Conservation (phyloP, 2,797 vertebrate species). For the Novumbra hubbsi region DNA sequence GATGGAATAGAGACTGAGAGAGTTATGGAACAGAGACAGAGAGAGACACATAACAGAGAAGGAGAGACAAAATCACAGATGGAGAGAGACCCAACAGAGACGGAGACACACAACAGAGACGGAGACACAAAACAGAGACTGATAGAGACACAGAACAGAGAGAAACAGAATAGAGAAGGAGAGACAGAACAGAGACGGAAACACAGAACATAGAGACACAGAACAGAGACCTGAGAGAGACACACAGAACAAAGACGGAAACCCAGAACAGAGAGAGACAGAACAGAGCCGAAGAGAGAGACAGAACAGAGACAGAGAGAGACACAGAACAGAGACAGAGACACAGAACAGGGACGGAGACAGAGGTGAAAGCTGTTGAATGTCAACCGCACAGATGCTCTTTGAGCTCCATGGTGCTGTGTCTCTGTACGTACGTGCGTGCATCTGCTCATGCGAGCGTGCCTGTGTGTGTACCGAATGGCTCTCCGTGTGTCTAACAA, state of each 20-base stretch:
- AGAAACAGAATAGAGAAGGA: conserved; percentile 36
- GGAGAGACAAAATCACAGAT: conserved; percentile 31
- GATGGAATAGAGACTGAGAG: neutral
- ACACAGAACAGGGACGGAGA: conserved; percentile 18
- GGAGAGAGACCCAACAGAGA: conserved; percentile 33
- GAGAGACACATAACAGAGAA: conserved; percentile 51
- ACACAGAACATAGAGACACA: conserved; percentile 18
- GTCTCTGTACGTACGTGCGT: conserved; percentile 53
- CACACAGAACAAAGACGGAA: conserved; percentile 23
- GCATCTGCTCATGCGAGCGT: conserved; percentile 53
- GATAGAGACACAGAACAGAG: neutral
- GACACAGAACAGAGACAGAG: conserved; percentile 21
- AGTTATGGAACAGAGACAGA: neutral
- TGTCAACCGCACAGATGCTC: conserved; percentile 59
- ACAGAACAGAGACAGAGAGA: conserved; percentile 21
- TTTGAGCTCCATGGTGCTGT: neutral
- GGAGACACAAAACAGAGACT: neutral
- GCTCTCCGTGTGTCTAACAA: conserved; percentile 94
- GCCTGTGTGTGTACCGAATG: conserved; percentile 76
- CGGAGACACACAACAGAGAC: neutral
- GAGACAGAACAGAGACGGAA: conserved; percentile 40
- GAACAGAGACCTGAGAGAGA: neutral
- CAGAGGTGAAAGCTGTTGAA: conserved; percentile 56
- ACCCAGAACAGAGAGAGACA: conserved; percentile 18
- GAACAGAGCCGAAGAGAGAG: conserved; percentile 9